phyloP scores from a whole-genome alignment of 2,888 invertebrate species.

The Blomia tropicalis region DNA sequence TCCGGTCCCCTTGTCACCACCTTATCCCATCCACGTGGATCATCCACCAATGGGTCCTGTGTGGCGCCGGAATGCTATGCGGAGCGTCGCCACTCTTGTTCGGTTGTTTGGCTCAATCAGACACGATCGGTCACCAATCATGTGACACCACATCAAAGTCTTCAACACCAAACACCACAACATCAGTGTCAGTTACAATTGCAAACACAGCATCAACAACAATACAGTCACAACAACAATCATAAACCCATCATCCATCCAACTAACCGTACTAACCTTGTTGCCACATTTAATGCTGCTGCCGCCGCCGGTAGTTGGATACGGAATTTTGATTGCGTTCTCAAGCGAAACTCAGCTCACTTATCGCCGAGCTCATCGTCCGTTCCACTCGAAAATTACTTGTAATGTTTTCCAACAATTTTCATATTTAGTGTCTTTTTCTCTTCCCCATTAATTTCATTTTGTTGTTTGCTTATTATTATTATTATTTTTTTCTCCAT shows the following conservation, averaged over 20 bases:
- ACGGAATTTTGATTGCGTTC: constrained; percentile 20
- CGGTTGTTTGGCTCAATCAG: not conserved
- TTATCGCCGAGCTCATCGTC: constrained; percentile 22
- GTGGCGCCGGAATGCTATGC: not conserved
- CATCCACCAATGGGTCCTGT: not conserved
- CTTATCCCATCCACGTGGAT: no score
- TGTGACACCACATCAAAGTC: no score
- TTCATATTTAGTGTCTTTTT: not conserved
- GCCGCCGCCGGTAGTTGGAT: constrained; percentile 22
- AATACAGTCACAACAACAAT: no score
- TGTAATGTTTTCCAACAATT: constrained; percentile 10
- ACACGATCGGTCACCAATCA: not conserved
- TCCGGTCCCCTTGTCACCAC: not conserved
- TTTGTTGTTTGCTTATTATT: constrained; percentile 3
- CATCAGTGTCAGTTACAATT: no score
- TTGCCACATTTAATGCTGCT: not conserved
- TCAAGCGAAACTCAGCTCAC: constrained; percentile 22
- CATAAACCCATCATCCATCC: no score
- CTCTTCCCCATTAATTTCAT: not conserved
- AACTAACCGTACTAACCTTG: not conserved
- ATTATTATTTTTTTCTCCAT: not conserved
- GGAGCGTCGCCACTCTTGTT: constrained; percentile 11
- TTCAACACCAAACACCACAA: no score
- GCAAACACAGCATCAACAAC: no score
- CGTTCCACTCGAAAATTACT: constrained; percentile 22